Percentiles rank a stretch among this genome's conserved stretches.
These are phyloP conservation scores for Megaptera novaeangliae DNA, from an alignment of 2,113 vertebrate genomes.

Conservation along the genomic window DNA sequence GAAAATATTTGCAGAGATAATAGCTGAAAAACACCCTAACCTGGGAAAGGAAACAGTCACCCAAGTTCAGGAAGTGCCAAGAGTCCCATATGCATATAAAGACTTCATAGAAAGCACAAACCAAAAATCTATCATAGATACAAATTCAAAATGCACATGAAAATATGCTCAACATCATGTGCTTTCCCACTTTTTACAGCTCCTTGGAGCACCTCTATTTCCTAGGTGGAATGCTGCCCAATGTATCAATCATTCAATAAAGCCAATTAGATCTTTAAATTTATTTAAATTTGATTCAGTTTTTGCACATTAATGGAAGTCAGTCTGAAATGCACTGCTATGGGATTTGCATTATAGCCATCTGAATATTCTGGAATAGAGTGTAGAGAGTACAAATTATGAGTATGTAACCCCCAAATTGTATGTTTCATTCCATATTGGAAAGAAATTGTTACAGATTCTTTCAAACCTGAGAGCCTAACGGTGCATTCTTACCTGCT, in stretches of 20 bases:
- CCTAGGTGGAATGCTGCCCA: not conserved
- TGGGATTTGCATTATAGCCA: not conserved
- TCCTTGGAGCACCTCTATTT: not conserved
- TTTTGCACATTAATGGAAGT: not conserved
- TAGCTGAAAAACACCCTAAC: not conserved
- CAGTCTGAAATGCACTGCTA: not conserved
- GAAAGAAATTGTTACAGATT: not conserved
- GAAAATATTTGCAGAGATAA: not conserved
- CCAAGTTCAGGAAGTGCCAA: not conserved
- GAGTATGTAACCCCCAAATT: not conserved
- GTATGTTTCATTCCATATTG: not conserved
- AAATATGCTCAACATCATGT: not conserved
- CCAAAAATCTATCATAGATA: not conserved
- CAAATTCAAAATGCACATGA: not conserved
- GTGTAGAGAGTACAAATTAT: not conserved
- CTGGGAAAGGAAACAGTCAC: not conserved
- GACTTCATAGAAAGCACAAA: not conserved
- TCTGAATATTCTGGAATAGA: not conserved
- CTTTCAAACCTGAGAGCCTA: not conserved
- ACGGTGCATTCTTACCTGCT: not conserved
- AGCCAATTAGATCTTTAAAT: not conserved
- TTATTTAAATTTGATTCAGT: not conserved
- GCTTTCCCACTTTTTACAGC: not conserved
- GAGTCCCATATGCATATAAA: not conserved
- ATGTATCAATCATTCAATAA: not conserved